Evolutionary conservation across 2,888 invertebrate genomes (phyloP).

Genomic region (Drosophila pseudotakahashii): DNA sequence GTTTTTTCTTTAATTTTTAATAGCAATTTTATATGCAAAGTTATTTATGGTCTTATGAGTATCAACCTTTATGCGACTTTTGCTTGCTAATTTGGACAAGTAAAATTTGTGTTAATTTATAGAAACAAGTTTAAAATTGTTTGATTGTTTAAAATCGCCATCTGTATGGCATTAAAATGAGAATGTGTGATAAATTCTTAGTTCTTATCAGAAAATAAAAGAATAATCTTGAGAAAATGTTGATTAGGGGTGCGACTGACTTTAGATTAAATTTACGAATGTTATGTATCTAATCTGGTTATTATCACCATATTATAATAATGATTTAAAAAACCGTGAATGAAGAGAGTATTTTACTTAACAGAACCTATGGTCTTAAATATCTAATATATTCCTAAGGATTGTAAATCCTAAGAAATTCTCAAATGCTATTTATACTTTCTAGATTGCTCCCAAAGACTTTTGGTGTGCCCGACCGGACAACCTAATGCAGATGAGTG

Average conservation of each 20-base stretch:
- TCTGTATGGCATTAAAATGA: neutral
- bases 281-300: neutral
- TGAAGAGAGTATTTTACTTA: too few relatives aligned
- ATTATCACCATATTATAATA: neutral
- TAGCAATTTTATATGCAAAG: neutral
- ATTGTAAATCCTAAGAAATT: too few relatives aligned
- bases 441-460: slow-evolving; percentile 85
- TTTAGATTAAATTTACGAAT: neutral
- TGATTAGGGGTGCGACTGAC: neutral
- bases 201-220: neutral
- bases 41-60: neutral
- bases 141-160: neutral
- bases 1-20: neutral
- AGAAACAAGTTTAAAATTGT: neutral
- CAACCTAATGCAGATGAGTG: slow-evolving; percentile 82
- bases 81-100: neutral
- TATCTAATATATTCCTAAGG: too few relatives aligned
- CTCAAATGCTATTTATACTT: neutral
- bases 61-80: neutral
- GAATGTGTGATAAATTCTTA: neutral
- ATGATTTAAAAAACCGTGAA: too few relatives aligned
- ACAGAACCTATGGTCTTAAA: too few relatives aligned
- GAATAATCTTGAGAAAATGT: neutral
- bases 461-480: slow-evolving; percentile 86
- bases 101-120: neutral